Evolutionary conservation across 2,113 vertebrate genomes (phyloP).

Genomic region (Hemichromis elongatus): DNA sequence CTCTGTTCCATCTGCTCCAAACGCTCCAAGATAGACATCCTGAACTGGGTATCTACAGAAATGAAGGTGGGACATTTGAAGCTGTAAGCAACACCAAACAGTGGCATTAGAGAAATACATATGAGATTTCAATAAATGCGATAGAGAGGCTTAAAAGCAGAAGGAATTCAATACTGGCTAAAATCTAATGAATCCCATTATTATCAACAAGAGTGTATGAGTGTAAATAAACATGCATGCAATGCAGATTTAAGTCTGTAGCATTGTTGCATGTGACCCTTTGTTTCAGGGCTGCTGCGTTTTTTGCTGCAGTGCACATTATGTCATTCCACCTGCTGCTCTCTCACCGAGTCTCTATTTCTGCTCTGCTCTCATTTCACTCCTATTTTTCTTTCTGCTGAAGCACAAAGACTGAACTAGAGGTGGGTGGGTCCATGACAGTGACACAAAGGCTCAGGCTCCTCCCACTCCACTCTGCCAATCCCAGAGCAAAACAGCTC

Average conservation of each 20-base stretch:
- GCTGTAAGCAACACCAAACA: not conserved
- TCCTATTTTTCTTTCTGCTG: constrained; percentile 46
- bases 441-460: constrained; percentile 41
- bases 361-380: constrained; percentile 33
- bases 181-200: not conserved
- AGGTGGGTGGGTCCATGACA: constrained; percentile 32
- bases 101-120: not conserved
- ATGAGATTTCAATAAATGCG: constrained; percentile 1
- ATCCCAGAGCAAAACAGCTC: constrained; percentile 19
- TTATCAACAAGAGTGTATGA: not conserved
- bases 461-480: constrained; percentile 42
- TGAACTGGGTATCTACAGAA: constrained; percentile 93
- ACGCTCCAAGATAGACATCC: constrained; percentile 98
- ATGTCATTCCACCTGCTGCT: constrained; percentile 75
- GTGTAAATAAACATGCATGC: not conserved
- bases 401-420: constrained; percentile 43
- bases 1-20: constrained; percentile 98
- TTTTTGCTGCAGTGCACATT: constrained; percentile 74
- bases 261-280: constrained; percentile 37
- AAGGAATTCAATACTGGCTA: not conserved
- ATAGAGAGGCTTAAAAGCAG: not conserved
- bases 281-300: constrained; percentile 67
- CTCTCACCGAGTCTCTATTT: constrained; percentile 44
- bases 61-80: constrained; percentile 10
- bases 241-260: not conserved